Base-by-base conservation (phyloP, 23 tunicate species). In the Trididemnum miniatum region DNA sequence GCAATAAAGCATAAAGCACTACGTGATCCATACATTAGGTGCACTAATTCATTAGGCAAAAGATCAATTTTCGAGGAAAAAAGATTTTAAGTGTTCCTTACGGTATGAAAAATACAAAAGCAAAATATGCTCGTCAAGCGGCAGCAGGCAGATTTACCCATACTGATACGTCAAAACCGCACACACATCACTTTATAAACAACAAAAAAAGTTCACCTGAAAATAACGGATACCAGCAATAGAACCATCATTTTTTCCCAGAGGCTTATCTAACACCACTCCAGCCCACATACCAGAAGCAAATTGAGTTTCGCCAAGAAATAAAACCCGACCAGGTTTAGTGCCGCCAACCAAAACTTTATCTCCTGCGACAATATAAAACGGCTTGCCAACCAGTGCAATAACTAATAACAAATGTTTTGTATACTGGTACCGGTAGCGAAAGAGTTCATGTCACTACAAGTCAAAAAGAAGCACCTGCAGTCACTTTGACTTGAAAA, bases 231-330 rank as follows among this genome's bases (percentile, higher is more conserved):
- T 83, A 44, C 99, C 99, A 34, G 83, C 83, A 0, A 95, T 89
- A 24, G 89, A 71, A 31, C 99, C 99, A 86, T 95, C 95, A 83
- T 95, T 87, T 72, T 95, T 95, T 34, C 99, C 99, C 22, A 80
- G 91, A 4, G 96, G 84, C 24, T 86, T 71, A 28, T 95, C 99
- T 32, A 95, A 80, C 20, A 89, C 88, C 59, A 95, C 85, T 30
- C 99, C 99, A 25, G 99, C 99, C 99, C 99, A 95, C 24, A 82
- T 83, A 59, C 99, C 99, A 49, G 96, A 79, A 20, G 92, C 93
- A 82, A 95, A 95, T 60, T 95, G 82, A 9, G 96, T 91, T 64
- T 90, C 90, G 7, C 99, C 99, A 35, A 95, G 78, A 65, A 86
- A 95, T 51, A 59, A 64, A 51, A 95, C 65, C 29, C 84, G 49